A percentile compares a stretch with the other conserved stretches of the same genome.
phyloP scores from a whole-genome alignment of 1,140 invertebrate genomes.

The Caerostris darwini region DNA sequence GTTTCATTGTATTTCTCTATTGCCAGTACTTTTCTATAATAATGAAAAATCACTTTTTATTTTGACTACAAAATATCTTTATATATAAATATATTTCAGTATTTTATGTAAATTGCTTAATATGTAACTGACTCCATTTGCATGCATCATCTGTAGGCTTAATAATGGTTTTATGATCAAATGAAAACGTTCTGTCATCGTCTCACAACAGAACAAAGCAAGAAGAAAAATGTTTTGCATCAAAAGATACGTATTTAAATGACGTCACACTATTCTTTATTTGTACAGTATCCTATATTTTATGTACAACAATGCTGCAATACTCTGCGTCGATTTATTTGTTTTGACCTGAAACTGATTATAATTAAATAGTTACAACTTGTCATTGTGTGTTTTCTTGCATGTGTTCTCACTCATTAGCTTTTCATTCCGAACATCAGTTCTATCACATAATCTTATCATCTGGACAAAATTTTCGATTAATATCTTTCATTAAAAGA shows the following conservation, averaged over 20 bases:
- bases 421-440: too few relatives aligned
- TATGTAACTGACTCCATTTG: too few relatives aligned
- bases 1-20: too few relatives aligned
- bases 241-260: background rate
- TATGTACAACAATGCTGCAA: constrained; percentile 73
- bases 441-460: too few relatives aligned
- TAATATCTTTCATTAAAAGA: too few relatives aligned
- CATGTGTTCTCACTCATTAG: too few relatives aligned
- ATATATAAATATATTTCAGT: too few relatives aligned
- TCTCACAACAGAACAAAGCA: background rate
- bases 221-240: constrained; percentile 2
- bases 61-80: too few relatives aligned
- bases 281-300: constrained; percentile 68
- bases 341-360: constrained; percentile 75
- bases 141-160: background rate
- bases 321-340: constrained; percentile 64
- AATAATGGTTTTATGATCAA: background rate
- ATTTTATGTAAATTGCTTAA: too few relatives aligned
- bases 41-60: too few relatives aligned
- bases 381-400: constrained; percentile 5
- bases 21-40: too few relatives aligned
- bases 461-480: too few relatives aligned
- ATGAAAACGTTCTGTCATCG: background rate
- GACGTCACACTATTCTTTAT: background rate
- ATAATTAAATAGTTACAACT: constrained; percentile 76